Evolutionary conservation across 2,113 vertebrate genomes (phyloP), one percentile per base, ranked within the genome.

Genomic region (Pagrus major): DNA sequence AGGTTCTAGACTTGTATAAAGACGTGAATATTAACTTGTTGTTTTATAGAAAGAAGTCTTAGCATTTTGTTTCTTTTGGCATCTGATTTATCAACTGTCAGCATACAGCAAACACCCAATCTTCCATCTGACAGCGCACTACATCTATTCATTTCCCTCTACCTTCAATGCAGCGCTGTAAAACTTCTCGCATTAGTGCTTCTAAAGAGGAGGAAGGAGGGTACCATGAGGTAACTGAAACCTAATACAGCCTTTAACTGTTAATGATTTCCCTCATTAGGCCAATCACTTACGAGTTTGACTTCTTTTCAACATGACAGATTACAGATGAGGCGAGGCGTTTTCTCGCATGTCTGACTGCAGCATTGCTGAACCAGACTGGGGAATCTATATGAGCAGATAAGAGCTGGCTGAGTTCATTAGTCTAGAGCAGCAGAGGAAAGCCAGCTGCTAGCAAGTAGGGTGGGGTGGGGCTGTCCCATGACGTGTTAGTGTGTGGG

Each of bases 231-330:
- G 71, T 75, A 88, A 88, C 33, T 16, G 67, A 78, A 83, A 89
- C 41, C 44, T 79, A 81, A 84, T 71, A 67, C 59, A 73, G 10
- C 71, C 60, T 14, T 71, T 77, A 85, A 86, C 89, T 54, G 66
- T 76, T 91, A 90, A 88, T 82, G 84, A 92, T 84, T 55, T 44
- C 76, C 66, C 76, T 91, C 88, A 90, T 92, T 92, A 90, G 61
- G 67, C 76, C 73, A 68, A 76, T 86, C 87, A 69, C 51, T 52
- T 31, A 33, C 3, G 12, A 69, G 71, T 88, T 87, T 87, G 80
- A 92, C 89, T 91, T 84, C 67, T 88, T 86, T 58, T 83, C 76
- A 46, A 80, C 66, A 61, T 86, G 86, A 88, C 83, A 80, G 76
- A 88, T 89, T 83, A 81, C 69, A 88, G 82, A 85, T 71, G 85